Conservation (phyloP, 2,113 vertebrate species). For the Actenoides lindsayi region DNA sequence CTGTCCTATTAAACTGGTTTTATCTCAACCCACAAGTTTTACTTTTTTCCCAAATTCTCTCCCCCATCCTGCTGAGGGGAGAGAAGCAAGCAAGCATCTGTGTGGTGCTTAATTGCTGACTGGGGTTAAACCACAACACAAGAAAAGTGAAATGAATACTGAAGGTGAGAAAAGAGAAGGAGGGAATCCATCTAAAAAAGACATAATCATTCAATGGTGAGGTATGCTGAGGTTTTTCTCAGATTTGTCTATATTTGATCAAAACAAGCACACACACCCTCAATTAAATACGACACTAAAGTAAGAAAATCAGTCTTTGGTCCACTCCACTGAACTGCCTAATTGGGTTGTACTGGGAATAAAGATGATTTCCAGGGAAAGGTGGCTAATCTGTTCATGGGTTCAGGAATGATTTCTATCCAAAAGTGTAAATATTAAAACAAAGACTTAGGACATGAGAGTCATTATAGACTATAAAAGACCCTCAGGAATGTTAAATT, state of each 20-base stretch:
- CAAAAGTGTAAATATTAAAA: neutral
- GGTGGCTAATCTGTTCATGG: neutral
- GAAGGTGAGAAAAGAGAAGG: neutral
- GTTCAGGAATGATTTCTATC: neutral
- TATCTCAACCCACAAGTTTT: neutral
- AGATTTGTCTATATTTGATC: neutral
- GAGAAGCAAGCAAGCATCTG: neutral
- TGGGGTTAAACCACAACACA: neutral
- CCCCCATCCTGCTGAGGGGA: neutral
- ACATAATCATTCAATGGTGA: neutral
- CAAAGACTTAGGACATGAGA: neutral
- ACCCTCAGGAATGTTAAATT: neutral
- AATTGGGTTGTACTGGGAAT: neutral
- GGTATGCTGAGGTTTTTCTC: neutral
- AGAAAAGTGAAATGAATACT: neutral
- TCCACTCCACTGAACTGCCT: neutral
- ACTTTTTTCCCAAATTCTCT: neutral
- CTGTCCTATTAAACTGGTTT: neutral
- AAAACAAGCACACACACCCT: neutral
- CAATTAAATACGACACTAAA: neutral
- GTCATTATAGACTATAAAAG: neutral
- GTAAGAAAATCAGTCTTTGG: neutral
- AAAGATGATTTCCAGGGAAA: neutral
- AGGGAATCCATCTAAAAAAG: neutral
- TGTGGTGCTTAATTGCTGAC: neutral